Conservation (phyloP, 1,140 invertebrate genomes). For the Carposina sasakii region DNA sequence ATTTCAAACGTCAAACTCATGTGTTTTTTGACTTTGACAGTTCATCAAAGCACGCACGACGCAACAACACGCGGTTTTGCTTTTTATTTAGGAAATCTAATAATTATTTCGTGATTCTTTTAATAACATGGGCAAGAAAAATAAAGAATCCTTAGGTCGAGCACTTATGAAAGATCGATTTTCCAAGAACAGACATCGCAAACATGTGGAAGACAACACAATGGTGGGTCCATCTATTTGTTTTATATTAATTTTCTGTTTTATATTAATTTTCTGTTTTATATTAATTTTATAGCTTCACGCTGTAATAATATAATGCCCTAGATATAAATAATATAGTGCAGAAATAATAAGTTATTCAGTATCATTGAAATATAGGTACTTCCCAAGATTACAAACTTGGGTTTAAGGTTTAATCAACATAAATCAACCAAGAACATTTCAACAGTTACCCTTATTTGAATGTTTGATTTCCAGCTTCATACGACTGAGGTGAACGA, state of each 20-base stretch:
- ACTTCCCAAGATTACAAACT: too few relatives aligned
- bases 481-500: constrained; percentile 92
- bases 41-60: not conserved
- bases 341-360: too few relatives aligned
- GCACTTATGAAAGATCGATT: constrained; percentile 86
- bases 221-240: too few relatives aligned
- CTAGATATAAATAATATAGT: too few relatives aligned
- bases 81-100: not conserved
- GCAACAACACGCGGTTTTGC: constrained; percentile 14
- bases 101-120: not conserved
- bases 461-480: constrained; percentile 73
- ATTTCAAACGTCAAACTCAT: too few relatives aligned
- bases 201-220: constrained; percentile 76
- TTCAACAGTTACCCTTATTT: not conserved
- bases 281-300: too few relatives aligned
- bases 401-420: too few relatives aligned
- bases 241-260: too few relatives aligned
- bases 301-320: too few relatives aligned
- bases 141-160: constrained; percentile 77
- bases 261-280: too few relatives aligned
- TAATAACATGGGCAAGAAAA: constrained; percentile 77
- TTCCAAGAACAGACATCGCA: constrained; percentile 71
- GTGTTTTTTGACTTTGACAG: not conserved
- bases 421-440: not conserved
- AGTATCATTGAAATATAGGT: too few relatives aligned